These are phyloP conservation scores for Lagocephalus sceleratus DNA, from an alignment of 2,797 vertebrate genomes.

Conservation along the genomic window DNA sequence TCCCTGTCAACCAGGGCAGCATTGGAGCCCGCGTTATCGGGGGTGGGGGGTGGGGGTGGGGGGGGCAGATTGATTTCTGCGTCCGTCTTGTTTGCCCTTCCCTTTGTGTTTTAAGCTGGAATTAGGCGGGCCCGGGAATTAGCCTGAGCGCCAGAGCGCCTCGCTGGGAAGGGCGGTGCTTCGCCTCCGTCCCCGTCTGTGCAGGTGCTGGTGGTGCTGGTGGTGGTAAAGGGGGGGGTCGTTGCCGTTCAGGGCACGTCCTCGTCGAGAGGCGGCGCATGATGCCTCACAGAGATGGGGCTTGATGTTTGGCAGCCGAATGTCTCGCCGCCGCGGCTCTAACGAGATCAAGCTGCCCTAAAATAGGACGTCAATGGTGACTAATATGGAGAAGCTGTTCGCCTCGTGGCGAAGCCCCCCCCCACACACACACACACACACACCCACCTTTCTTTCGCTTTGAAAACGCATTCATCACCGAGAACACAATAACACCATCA, in stretches of 20 bases:
- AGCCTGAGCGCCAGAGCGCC: constrained; percentile 52
- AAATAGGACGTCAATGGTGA: constrained; percentile 62
- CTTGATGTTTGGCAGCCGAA: constrained; percentile 51
- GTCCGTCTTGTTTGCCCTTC: constrained; percentile 71
- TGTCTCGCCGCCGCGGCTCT: constrained; percentile 44
- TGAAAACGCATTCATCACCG: constrained; percentile 52
- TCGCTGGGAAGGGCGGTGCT: no score
- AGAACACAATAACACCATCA: constrained; percentile 55
- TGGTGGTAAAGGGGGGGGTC: constrained; percentile 18
- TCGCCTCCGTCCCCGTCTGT: no score
- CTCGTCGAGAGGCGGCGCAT: constrained; percentile 34
- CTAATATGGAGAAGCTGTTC: constrained; percentile 61
- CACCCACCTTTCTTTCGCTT: constrained; percentile 23
- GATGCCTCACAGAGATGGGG: constrained; percentile 52
- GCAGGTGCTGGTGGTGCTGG: no score
- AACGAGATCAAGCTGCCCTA: constrained; percentile 48
- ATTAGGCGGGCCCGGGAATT: constrained; percentile 65
- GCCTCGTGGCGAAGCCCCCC: constrained; percentile 40
- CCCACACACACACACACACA: no score
- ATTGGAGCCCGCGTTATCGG: constrained; percentile 60
- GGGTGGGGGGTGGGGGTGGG: no score
- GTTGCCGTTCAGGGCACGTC: constrained; percentile 69
- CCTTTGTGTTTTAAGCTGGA: constrained; percentile 71
- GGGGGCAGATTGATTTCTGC: constrained; percentile 77
- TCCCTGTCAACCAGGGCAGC: constrained; percentile 55